These are phyloP conservation scores for Leptopterna dolabrata DNA, from an alignment of 2,888 invertebrate genomes.

Conservation along the genomic window DNA sequence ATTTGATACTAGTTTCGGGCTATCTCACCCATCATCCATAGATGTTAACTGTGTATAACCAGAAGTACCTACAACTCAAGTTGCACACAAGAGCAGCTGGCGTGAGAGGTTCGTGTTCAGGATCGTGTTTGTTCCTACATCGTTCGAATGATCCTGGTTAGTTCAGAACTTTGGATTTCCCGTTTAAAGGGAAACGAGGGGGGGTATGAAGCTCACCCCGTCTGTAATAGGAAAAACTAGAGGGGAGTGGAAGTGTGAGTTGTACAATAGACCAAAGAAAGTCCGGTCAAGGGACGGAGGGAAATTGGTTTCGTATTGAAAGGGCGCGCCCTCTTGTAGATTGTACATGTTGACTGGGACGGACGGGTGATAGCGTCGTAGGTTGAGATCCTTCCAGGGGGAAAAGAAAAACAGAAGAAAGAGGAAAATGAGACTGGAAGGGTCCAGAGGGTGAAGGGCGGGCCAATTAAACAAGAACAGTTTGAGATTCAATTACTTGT, in stretches of 20 bases:
- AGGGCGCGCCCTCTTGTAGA: neutral
- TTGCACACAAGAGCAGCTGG: too few species aligned
- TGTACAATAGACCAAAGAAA: neutral
- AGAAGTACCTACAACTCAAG: too few species aligned
- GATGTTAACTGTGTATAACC: too few species aligned
- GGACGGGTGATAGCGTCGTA: neutral
- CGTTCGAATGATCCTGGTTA: too few species aligned
- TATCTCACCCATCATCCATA: too few species aligned
- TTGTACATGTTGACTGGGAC: slow-evolving; percentile 20
- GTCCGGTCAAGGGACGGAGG: neutral
- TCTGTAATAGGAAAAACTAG: neutral
- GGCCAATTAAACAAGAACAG: slow-evolving; percentile 60
- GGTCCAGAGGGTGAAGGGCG: slow-evolving; percentile 3
- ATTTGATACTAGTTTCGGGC: too few species aligned
- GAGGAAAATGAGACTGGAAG: slow-evolving; percentile 38
- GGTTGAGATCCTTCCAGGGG: neutral
- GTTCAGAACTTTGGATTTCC: neutral
- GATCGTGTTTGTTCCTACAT: neutral
- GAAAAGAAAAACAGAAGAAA: slow-evolving; percentile 42
- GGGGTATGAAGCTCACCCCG: neutral
- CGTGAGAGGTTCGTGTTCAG: too few species aligned
- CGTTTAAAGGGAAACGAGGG: neutral
- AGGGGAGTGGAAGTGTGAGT: neutral
- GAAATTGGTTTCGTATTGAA: slow-evolving; percentile 45
- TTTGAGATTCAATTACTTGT: slow-evolving; percentile 61